Evolutionary conservation across 2,888 invertebrate species (phyloP).

Genomic region (Cotesia congregata): DNA sequence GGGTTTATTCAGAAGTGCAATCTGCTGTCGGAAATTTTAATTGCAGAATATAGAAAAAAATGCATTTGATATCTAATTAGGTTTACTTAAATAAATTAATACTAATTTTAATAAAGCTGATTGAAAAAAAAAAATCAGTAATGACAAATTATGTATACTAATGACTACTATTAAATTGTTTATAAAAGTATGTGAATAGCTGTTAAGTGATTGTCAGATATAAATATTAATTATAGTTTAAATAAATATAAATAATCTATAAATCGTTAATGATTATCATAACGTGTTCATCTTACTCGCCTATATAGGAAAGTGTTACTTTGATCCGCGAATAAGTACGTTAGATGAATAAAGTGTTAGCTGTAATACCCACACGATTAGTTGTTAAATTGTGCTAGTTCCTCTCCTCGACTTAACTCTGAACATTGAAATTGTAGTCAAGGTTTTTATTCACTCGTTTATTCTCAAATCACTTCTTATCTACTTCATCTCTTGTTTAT

Average conservation of each 20-base stretch:
- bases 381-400: slow-evolving; percentile 7
- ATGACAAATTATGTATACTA: neutral
- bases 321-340: neutral
- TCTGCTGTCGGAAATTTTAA: neutral
- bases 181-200: neutral
- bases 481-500: slow-evolving; percentile 3
- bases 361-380: neutral
- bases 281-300: neutral
- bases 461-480: slow-evolving; percentile 21
- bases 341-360: slow-evolving; percentile 19
- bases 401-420: neutral
- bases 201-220: neutral
- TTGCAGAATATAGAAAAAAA: neutral
- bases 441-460: slow-evolving; percentile 5
- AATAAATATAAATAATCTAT: neutral
- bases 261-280: neutral
- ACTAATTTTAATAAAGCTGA: neutral
- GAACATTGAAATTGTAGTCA: slow-evolving; percentile 17
- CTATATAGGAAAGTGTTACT: neutral
- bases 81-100: neutral
- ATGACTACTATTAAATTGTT: neutral
- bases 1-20: neutral
- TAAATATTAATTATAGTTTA: neutral
- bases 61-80: slow-evolving; percentile 15
- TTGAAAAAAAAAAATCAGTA: neutral